Conservation (phyloP, 1,140 invertebrate genomes). For the Gonioctena quinquepunctata region DNA sequence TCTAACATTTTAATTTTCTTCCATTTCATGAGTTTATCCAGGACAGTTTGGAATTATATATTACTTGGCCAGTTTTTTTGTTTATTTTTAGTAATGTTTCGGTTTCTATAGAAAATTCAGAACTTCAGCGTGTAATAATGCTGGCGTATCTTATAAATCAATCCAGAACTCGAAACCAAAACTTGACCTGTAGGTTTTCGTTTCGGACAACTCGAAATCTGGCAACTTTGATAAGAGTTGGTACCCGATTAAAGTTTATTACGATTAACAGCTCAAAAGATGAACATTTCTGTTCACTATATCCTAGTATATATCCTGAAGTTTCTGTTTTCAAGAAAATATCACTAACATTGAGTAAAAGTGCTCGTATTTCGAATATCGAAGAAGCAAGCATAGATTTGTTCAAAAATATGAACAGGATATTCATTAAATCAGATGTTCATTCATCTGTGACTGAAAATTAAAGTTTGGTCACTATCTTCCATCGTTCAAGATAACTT, state of each 20-base stretch:
- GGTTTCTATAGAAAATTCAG: constrained; percentile 46
- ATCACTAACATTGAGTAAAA: constrained; percentile 33
- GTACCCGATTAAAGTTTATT: constrained; percentile 44
- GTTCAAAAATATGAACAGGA: too few species aligned
- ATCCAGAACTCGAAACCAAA: constrained; percentile 49
- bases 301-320: too few species aligned
- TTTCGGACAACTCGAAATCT: constrained; percentile 46
- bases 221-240: constrained; percentile 39
- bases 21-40: too few species aligned
- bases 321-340: constrained; percentile 39
- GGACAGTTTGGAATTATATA: constrained; percentile 37
- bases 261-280: constrained; percentile 44
- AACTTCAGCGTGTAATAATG: constrained; percentile 41
- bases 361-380: constrained; percentile 30
- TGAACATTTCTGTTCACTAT: too few species aligned
- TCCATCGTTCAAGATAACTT: too few species aligned
- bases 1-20: too few species aligned
- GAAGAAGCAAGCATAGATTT: constrained; percentile 25
- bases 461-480: too few species aligned
- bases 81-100: constrained; percentile 48
- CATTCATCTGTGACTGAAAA: too few species aligned
- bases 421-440: too few species aligned
- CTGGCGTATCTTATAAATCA: constrained; percentile 47
- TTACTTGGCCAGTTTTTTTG: constrained; percentile 41
- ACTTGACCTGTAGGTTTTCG: constrained; percentile 47